These are phyloP conservation scores for Gobio occitaniae DNA, from an alignment of 2,797 vertebrate genomes.

Conservation along the genomic window DNA sequence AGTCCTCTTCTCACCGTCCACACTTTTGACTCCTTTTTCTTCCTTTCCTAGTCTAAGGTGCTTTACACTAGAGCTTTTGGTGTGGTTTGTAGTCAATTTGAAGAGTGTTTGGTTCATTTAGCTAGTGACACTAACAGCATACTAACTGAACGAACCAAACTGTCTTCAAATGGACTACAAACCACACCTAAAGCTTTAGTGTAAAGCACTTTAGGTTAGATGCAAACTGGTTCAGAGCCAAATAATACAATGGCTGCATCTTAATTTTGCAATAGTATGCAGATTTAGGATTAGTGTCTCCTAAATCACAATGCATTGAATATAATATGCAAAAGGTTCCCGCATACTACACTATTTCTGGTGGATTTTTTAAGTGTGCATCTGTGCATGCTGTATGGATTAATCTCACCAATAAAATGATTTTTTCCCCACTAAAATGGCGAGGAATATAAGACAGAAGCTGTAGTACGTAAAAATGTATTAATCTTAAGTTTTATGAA, in stretches of 20 bases:
- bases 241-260: background rate
- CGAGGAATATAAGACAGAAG: background rate
- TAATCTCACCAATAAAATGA: background rate
- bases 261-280: background rate
- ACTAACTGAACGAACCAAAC: too few relatives aligned
- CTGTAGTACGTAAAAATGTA: background rate
- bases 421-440: background rate
- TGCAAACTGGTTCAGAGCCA: slow-evolving; percentile 2
- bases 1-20: slow-evolving; percentile 43
- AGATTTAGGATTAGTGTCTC: slow-evolving; percentile 14
- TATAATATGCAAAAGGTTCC: background rate
- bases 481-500: background rate
- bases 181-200: too few relatives aligned
- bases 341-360: background rate
- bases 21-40: slow-evolving; percentile 11
- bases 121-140: background rate
- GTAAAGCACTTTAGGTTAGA: too few relatives aligned
- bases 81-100: background rate
- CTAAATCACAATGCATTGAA: slow-evolving; percentile 1
- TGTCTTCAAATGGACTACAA: too few relatives aligned
- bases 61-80: slow-evolving; percentile 3
- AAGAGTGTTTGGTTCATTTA: background rate
- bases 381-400: background rate
- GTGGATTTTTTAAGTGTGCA: background rate
- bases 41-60: slow-evolving; percentile 7